Conservation (phyloP, 35 echinoderm and acorn worm genomes). For the Amphiura filiformis region DNA sequence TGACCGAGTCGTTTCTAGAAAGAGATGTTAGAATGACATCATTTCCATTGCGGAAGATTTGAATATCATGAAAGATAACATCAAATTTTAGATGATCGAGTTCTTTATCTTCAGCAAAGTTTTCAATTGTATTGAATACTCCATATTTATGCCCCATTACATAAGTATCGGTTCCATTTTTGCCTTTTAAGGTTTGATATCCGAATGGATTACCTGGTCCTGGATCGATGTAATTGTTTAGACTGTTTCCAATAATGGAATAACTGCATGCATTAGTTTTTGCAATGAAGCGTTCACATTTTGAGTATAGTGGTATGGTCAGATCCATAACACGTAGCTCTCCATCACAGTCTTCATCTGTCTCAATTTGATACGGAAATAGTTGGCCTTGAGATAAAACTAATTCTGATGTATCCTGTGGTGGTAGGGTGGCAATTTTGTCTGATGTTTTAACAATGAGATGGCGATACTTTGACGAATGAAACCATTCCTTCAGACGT, state of each 20-base stretch:
- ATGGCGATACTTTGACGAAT: slow-evolving; percentile 29
- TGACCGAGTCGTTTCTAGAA: slow-evolving; percentile 34
- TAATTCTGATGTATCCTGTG: slow-evolving; percentile 14
- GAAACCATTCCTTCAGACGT: slow-evolving; percentile 25
- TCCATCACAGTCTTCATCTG: slow-evolving; percentile 44
- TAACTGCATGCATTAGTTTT: slow-evolving; percentile 32
- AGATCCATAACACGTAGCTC: slow-evolving; percentile 24
- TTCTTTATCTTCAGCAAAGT: slow-evolving; percentile 39
- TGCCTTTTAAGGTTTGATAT: slow-evolving; percentile 27
- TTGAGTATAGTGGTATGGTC: slow-evolving; percentile 19
- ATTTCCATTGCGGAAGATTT: slow-evolving; percentile 21
- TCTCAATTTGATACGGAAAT: slow-evolving; percentile 41
- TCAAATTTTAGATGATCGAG: slow-evolving; percentile 38
- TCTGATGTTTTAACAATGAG: slow-evolving; percentile 34
- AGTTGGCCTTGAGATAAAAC: slow-evolving; percentile 21
- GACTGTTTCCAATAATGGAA: slow-evolving; percentile 40
- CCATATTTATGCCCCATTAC: slow-evolving; percentile 35
- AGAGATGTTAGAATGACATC: slow-evolving; percentile 33
- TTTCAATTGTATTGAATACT: slow-evolving; percentile 37
- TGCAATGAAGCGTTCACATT: slow-evolving; percentile 39
- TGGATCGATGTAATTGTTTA: slow-evolving; percentile 31
- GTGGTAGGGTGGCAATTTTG: slow-evolving; percentile 12
- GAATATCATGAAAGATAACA: slow-evolving; percentile 30
- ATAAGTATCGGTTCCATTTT: slow-evolving; percentile 27
- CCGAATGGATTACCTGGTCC: slow-evolving; percentile 40